Conservation (phyloP, 2,113 vertebrate genomes). For the Mohoua ochrocephala region DNA sequence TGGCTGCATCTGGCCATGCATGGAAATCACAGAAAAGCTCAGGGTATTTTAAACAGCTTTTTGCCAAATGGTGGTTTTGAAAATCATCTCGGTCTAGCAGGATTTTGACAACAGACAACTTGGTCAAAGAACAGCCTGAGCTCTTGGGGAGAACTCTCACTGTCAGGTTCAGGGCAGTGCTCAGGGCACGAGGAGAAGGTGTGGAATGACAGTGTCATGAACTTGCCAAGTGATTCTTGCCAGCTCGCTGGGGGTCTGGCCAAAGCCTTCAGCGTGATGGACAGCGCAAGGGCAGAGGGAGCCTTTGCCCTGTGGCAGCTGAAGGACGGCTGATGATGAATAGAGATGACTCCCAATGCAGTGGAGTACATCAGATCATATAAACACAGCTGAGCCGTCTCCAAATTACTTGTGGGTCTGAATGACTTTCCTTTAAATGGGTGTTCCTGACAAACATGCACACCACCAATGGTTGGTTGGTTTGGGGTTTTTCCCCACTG, state of each 20-base stretch:
- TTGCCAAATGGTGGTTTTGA: neutral
- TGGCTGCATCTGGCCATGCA: neutral
- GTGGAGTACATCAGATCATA: neutral
- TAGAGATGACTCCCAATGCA: neutral
- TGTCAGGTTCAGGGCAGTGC: neutral
- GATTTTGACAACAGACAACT: neutral
- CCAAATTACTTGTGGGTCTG: neutral
- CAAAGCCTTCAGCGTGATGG: neutral
- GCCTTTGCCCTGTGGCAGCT: neutral
- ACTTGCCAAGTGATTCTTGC: conserved; percentile 24
- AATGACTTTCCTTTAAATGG: neutral
- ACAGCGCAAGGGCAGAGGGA: neutral
- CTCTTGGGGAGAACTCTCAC: neutral
- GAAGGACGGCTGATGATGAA: neutral
- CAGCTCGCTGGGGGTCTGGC: neutral
- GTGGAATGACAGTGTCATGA: conserved; percentile 50
- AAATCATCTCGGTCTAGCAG: neutral
- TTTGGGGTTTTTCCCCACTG: neutral
- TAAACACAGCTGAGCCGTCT: neutral
- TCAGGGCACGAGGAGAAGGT: neutral
- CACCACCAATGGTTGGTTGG: fast-evolving
- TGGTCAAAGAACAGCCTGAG: neutral
- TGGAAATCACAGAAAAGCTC: neutral
- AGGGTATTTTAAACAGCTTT: neutral
- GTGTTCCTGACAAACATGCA: neutral